These are phyloP conservation scores for Mustela nigripes DNA, from an alignment of 2,113 vertebrate species.

Conservation along the genomic window DNA sequence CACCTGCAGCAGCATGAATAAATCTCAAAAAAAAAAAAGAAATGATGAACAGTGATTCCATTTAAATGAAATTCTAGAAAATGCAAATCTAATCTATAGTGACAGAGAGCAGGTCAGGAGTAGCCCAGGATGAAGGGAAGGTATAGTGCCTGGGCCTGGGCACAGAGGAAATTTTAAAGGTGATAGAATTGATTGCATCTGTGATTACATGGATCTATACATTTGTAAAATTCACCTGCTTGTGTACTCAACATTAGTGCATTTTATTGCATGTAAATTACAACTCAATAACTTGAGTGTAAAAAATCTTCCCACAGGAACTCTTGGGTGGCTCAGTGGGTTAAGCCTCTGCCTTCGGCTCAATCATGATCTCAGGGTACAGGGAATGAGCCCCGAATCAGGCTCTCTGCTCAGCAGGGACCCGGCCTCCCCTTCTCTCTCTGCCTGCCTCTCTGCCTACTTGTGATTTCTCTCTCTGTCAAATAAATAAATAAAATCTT, in stretches of 20 bases:
- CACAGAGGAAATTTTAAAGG: not conserved
- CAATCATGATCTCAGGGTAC: too few species aligned
- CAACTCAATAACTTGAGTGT: constrained; percentile 45
- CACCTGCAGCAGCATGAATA: not conserved
- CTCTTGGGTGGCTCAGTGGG: too few species aligned
- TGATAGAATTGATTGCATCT: not conserved
- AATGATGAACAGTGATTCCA: not conserved
- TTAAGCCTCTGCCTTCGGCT: too few species aligned
- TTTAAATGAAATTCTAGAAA: constrained; percentile 48
- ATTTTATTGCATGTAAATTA: constrained; percentile 58
- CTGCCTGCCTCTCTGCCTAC: too few species aligned
- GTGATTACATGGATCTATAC: not conserved
- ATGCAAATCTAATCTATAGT: not conserved
- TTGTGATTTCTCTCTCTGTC: too few species aligned
- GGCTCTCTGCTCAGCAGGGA: too few species aligned
- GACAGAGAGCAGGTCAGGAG: not conserved
- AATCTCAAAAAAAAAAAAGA: not conserved
- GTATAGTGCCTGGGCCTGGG: not conserved
- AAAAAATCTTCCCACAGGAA: constrained; percentile 23
- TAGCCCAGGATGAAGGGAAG: not conserved
- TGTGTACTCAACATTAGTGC: constrained; percentile 29
- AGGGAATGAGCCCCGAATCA: too few species aligned
- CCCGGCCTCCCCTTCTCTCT: too few species aligned
- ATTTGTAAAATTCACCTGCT: constrained; percentile 35
- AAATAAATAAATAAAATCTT: too few species aligned